Base-by-base conservation (phyloP, 2,888 invertebrate genomes). In the Drosophila sordidapex region DNA sequence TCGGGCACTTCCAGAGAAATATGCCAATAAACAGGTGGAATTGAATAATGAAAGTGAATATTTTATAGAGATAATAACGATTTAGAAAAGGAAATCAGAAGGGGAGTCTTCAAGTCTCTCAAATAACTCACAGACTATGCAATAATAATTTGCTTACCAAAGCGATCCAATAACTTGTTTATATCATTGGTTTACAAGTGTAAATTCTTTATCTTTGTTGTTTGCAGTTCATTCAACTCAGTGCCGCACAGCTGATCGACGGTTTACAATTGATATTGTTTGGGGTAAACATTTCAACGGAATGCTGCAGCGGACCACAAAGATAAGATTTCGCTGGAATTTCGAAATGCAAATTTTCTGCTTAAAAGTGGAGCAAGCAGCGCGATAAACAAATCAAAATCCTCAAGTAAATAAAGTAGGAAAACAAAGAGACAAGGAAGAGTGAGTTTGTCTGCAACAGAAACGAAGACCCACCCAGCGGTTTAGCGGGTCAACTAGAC, bases 401-500 rank as follows among this genome's bases (percentile, higher is more conserved):
- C 67, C 7, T 67, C 59, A 57, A 73, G 36, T 35, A 70, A 73
- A 79, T 72, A 67, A 59, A 61, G 52, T 36, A 7, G 7, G 11
- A 15, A 40, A 18, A 63, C 33, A 38, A 29, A 38, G 27, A 13
- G 15, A 25, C 8, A 31, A 36, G 29, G 15, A 18, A 11, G 43
- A 21, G 40, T 21, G 18, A 29, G 18, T 25, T 33, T 2, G 25
- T 25, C 46, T 18, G 10, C 11, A 18, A 51, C 29, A 35, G 29
- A n/a, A 2, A 21, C 21, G 18, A 4, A 27, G 58, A 35, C 67
- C 59, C 67, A 72, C 72, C 59, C 57, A 64, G 31, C 10, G 21
- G 31, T 21, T 43, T 27, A 52, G 48, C 49, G 78, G 81, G 81
- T 81, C 82, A 81, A 82, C 79, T 79, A 81, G 77, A 65, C 38